Evolutionary conservation across 2,888 invertebrate genomes (phyloP), one percentile per base, ranked within the genome.

Genomic region (Lasioglossum figueresi): DNA sequence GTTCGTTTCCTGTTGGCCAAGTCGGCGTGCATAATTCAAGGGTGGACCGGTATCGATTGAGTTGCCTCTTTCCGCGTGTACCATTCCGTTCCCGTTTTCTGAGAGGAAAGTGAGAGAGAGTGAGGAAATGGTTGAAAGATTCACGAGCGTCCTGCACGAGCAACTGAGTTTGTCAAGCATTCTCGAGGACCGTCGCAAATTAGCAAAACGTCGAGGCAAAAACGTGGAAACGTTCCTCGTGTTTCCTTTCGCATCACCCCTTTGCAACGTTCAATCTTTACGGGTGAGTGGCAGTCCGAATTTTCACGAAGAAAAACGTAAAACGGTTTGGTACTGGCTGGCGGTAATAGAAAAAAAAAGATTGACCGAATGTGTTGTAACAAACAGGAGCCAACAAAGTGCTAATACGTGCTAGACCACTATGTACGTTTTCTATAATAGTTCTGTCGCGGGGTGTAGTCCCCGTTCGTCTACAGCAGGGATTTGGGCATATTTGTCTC

Each of bases 1-100:
- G 82, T 81, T 87, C 81, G 89, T 89, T 88, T 86, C 84, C 84
- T 66, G 85, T 70, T 84, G 88, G 80, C 82, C 84, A 86, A 79
- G 84, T 56, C 80, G 76, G 76, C 80, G 88, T 91, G 88, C 89
- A 91, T 91, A 91, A 91, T 91, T 91, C 90, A 91, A 87, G 79
- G 86, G 81, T 82, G 88, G 88, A 83, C 88, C 85, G 34, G 80
- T 90, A 91, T 91, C 89, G 91, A 91, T 91, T 88, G 88, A 86
- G 88, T 85, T 78, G 82, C 83, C 76, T 74, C 75, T 66, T 75
- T 63, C 72, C 68, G 66, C 45, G 66, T 71, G 72, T 56, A 56
- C 80, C 81, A 81, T 83, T 81, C 79, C 79, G 82, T 84, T 90
- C 83, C 79, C 78, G 76, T 82, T 85, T 68, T 82, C 76, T 68